These are phyloP conservation scores for Chrysodeixis includens DNA, from an alignment of 2,888 invertebrate species.

Conservation along the genomic window DNA sequence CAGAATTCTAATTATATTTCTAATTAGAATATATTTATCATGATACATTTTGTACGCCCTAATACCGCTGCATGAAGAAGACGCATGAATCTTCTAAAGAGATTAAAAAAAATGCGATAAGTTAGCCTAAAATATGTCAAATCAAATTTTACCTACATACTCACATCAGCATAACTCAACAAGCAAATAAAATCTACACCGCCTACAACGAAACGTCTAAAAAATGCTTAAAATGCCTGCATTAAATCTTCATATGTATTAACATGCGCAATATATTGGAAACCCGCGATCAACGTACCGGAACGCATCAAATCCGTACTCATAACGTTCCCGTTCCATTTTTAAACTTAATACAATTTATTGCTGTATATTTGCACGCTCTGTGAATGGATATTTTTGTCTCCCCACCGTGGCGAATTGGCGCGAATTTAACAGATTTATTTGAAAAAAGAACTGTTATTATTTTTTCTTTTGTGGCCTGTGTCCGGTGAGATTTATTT, in stretches of 20 bases:
- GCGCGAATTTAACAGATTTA: constrained; percentile 57
- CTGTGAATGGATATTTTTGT: constrained; percentile 70
- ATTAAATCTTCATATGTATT: constrained; percentile 81
- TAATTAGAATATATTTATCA: too few relatives aligned
- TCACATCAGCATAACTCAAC: background rate
- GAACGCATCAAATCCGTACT: constrained; percentile 80
- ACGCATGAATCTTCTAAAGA: too few relatives aligned
- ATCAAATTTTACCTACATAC: too few relatives aligned
- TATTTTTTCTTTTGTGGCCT: constrained; percentile 32
- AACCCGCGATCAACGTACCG: constrained; percentile 80
- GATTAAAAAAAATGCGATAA: too few relatives aligned
- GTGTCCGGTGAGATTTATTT: constrained; percentile 7
- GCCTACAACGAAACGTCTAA: constrained; percentile 8
- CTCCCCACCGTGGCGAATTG: constrained; percentile 68
- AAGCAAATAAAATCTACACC: constrained; percentile 17
- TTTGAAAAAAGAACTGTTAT: constrained; percentile 45
- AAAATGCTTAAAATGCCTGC: constrained; percentile 43
- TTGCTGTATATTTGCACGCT: constrained; percentile 72
- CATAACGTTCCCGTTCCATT: constrained; percentile 69
- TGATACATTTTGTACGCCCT: too few relatives aligned
- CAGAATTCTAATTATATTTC: too few relatives aligned
- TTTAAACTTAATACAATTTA: constrained; percentile 82
- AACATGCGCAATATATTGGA: constrained; percentile 82
- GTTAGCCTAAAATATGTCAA: too few relatives aligned
- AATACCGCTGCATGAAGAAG: too few relatives aligned